Conservation (phyloP, 64 coral and sea anemone species). For the Stichodactyla mertensii region DNA sequence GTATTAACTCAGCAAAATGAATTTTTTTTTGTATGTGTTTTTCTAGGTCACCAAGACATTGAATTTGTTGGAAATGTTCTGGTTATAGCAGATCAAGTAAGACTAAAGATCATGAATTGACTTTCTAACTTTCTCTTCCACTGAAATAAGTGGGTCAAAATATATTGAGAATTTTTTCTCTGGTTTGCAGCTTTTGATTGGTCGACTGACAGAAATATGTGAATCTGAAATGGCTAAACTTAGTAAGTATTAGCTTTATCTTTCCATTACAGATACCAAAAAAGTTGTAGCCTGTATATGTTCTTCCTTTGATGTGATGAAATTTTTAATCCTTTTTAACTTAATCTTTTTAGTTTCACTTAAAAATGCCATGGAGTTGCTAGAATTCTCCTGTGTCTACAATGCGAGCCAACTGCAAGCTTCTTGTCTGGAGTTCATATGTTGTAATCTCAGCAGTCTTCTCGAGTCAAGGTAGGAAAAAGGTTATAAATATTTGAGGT, state of each 20-base stretch:
- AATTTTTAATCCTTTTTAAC: too few species aligned
- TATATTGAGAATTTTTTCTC: background rate
- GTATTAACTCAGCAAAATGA: background rate
- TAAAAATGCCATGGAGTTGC: conserved; percentile 37
- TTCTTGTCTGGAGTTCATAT: conserved; percentile 78
- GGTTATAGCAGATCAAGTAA: conserved; percentile 84
- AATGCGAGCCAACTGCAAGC: conserved; percentile 69
- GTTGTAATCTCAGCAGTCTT: conserved; percentile 52
- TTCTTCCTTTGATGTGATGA: too few species aligned
- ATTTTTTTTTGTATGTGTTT: background rate
- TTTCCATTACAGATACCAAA: background rate
- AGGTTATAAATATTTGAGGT: too few species aligned
- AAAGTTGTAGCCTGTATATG: too few species aligned
- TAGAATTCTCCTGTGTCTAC: conserved; percentile 85
- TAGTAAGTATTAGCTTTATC: conserved; percentile 19
- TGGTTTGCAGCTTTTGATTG: conserved; percentile 69
- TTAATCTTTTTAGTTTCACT: background rate
- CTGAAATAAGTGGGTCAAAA: background rate
- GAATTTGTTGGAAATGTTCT: conserved; percentile 84
- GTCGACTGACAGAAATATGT: conserved; percentile 71
- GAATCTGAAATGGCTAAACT: conserved; percentile 69
- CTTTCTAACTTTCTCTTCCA: background rate
- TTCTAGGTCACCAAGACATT: conserved; percentile 42
- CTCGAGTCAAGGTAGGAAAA: conserved; percentile 55
- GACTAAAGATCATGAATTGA: background rate